Conservation (phyloP, 2,113 vertebrate species). For the Pedionomus torquatus region DNA sequence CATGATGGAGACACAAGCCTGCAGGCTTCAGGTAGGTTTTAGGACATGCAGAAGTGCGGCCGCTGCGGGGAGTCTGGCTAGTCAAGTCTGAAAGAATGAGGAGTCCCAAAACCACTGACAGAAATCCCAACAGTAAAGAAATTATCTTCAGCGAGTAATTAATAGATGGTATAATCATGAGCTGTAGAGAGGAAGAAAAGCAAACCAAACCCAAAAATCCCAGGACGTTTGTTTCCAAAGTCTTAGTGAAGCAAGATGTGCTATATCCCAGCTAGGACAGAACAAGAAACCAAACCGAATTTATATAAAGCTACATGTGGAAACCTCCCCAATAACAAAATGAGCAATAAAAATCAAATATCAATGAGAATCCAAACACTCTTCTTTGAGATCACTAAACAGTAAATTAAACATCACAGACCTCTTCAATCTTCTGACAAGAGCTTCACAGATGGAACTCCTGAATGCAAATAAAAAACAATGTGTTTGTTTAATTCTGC, state of each 20-base stretch:
- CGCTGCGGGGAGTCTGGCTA: neutral
- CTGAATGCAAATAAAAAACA: neutral
- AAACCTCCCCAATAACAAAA: slow-evolving; percentile 23
- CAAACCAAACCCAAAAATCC: neutral
- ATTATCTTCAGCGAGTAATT: neutral
- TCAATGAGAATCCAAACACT: slow-evolving; percentile 39
- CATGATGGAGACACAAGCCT: neutral
- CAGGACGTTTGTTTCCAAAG: neutral
- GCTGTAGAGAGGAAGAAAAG: neutral
- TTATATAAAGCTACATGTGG: slow-evolving; percentile 24
- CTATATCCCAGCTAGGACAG: neutral
- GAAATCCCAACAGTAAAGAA: neutral
- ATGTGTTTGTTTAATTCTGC: slow-evolving; percentile 18
- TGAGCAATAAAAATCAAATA: slow-evolving; percentile 39
- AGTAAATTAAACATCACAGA: slow-evolving; percentile 21
- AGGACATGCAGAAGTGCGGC: neutral
- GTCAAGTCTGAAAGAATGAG: neutral
- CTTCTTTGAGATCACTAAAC: slow-evolving; percentile 31
- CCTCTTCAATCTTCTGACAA: slow-evolving; percentile 27
- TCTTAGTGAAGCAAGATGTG: neutral
- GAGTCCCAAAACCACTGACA: neutral
- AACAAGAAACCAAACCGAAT: neutral
- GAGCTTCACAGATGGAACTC: neutral
- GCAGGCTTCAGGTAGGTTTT: neutral
- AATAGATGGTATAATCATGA: neutral